Conservation (phyloP, 2,113 vertebrate genomes). For the Camelus dromedarius region DNA sequence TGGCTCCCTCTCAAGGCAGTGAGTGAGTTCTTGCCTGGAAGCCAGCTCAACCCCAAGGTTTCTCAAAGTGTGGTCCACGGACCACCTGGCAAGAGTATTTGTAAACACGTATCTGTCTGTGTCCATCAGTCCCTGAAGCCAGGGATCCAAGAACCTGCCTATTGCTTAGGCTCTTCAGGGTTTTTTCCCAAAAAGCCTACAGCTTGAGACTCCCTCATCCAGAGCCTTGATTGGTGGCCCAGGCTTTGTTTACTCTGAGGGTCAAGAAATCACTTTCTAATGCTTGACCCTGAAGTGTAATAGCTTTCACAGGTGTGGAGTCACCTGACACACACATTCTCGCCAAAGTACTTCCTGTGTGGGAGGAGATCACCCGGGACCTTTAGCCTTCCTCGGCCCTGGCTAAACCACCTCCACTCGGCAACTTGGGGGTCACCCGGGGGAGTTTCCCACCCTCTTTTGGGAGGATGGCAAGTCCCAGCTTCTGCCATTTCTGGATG, state of each 20-base stretch:
- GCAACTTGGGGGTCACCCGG: not conserved
- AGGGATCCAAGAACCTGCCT: not conserved
- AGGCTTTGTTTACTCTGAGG: not conserved
- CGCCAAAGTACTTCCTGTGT: not conserved
- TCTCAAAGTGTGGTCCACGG: not conserved
- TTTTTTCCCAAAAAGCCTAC: not conserved
- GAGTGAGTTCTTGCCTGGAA: not conserved
- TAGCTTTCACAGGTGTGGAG: not conserved
- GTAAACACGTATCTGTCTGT: not conserved
- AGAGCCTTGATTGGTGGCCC: not conserved
- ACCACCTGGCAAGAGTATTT: not conserved
- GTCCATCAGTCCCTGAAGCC: not conserved
- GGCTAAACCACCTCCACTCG: not conserved
- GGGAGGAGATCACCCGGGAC: not conserved
- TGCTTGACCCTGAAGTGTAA: not conserved
- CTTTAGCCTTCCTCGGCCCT: not conserved
- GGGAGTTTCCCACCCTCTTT: not conserved
- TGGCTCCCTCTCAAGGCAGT: not conserved
- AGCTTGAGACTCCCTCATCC: not conserved
- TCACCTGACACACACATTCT: not conserved
- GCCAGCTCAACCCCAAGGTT: not conserved
- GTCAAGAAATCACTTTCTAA: constrained; percentile 12
- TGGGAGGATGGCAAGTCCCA: not conserved
- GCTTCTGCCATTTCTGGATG: not conserved
- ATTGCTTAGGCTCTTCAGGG: not conserved